Evolutionary conservation across 2,888 invertebrate species (phyloP), one percentile per base, ranked within the genome.

Genomic region (Eupelmus urozonus): DNA sequence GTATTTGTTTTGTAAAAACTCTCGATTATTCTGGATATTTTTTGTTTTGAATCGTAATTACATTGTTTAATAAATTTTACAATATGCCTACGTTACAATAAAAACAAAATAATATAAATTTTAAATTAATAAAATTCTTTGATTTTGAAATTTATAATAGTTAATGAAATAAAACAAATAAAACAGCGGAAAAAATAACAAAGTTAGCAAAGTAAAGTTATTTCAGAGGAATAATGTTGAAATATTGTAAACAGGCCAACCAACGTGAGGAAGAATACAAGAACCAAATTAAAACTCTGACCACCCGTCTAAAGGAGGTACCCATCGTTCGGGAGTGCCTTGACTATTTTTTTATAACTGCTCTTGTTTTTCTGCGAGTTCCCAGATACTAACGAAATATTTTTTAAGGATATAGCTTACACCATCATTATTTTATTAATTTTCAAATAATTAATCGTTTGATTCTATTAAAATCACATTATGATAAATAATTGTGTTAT

Each of bases 231-330:
- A 65, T 79, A 76, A 76, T 81, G 57, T 81, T 62, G 67, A 65
- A 82, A 84, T 83, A 81, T 83, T 85, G 84, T 84, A 84, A 81
- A 83, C 92, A 98, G 98, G 98, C 98, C 93, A 97, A 98, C 94
- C 98, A 98, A 94, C 96, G 98, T 90, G 98, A 98, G 92, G 98
- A 98, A 93, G 97, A 98, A 92, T 98, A 98, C 96, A 98, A 98
- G 94, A 97, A 97, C 92, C 98, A 98, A 94, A 98, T 98, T 95
- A 98, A 98, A 95, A 97, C 96, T 91, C 94, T 98, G 92, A 97
- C 96, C 92, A 96, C 96, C 92, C 97, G 98, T 92, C 97, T 98
- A 94, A 98, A 98, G 96, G 98, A 98, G 98, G 98, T 98, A 76
- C 65, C 63, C 76, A 65, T 60, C 51, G 81, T 83, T 83, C 81